A percentile compares a stretch with the other conserved stretches of the same genome.
phyloP scores from a whole-genome alignment of 2,888 invertebrate species.

The Escarpia spicata region DNA sequence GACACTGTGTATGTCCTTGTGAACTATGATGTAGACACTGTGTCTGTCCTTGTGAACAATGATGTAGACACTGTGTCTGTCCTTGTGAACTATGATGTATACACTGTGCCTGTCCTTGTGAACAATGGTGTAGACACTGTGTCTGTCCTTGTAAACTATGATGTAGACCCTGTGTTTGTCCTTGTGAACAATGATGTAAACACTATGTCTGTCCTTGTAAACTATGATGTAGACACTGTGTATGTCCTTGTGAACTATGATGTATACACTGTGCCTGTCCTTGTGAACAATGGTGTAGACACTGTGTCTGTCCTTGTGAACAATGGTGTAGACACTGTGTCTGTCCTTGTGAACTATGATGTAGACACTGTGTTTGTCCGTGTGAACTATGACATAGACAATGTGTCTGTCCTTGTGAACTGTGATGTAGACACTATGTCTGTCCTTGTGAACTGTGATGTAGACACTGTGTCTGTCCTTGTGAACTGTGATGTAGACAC shows the following conservation, averaged over 20 bases:
- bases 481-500: background rate
- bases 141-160: background rate
- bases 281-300: background rate
- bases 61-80: too few relatives aligned
- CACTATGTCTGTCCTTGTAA: background rate
- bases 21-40: too few relatives aligned
- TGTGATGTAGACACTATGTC: background rate
- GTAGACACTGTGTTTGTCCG: too few relatives aligned
- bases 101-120: background rate
- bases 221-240: background rate
- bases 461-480: background rate
- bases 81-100: background rate
- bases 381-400: background rate
- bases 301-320: background rate
- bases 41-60: too few relatives aligned
- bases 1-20: too few relatives aligned
- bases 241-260: background rate
- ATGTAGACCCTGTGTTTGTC: background rate
- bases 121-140: background rate
- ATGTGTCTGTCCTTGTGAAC: background rate
- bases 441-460: background rate
- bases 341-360: too few relatives aligned
- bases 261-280: background rate
- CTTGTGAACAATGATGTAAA: background rate
- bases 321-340: background rate